A percentile compares a stretch with the other conserved stretches of the same genome.
These are phyloP conservation scores for Molorchus minor DNA, from an alignment of 2,888 invertebrate species.

Conservation along the genomic window DNA sequence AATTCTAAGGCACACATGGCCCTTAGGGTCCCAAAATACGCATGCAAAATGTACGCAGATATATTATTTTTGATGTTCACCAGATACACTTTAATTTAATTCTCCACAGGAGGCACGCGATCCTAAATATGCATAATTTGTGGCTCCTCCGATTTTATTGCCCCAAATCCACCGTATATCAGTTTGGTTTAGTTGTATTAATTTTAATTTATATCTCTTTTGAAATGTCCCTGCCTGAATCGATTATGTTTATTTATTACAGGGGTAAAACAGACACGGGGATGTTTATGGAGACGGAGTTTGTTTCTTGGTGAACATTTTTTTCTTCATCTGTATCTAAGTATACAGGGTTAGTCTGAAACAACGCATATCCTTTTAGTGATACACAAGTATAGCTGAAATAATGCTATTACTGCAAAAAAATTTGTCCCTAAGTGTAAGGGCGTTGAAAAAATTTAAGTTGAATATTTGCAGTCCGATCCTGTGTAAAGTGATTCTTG, in stretches of 20 bases:
- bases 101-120: slow-evolving; percentile 59
- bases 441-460: too few relatives aligned
- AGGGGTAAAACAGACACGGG: neutral
- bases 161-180: slow-evolving; percentile 50
- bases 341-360: too few relatives aligned
- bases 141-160: slow-evolving; percentile 58
- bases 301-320: slow-evolving; percentile 13
- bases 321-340: too few relatives aligned
- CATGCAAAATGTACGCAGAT: slow-evolving; percentile 57
- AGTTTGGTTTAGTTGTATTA: slow-evolving; percentile 46
- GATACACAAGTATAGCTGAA: too few relatives aligned
- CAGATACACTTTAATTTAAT: slow-evolving; percentile 63
- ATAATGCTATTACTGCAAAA: too few relatives aligned
- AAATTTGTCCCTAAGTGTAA: too few relatives aligned
- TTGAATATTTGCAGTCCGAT: too few relatives aligned
- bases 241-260: slow-evolving; percentile 21
- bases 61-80: slow-evolving; percentile 61
- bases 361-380: too few relatives aligned
- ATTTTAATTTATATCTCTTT: slow-evolving; percentile 46
- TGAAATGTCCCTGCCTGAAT: slow-evolving; percentile 22
- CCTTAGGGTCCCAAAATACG: slow-evolving; percentile 51
- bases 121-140: slow-evolving; percentile 60
- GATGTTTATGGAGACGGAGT: neutral
- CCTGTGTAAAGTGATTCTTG: too few relatives aligned
- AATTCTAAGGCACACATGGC: slow-evolving; percentile 57